Evolutionary conservation across 2,113 vertebrate species (phyloP).

Genomic region (Eubucco bourcierii): DNA sequence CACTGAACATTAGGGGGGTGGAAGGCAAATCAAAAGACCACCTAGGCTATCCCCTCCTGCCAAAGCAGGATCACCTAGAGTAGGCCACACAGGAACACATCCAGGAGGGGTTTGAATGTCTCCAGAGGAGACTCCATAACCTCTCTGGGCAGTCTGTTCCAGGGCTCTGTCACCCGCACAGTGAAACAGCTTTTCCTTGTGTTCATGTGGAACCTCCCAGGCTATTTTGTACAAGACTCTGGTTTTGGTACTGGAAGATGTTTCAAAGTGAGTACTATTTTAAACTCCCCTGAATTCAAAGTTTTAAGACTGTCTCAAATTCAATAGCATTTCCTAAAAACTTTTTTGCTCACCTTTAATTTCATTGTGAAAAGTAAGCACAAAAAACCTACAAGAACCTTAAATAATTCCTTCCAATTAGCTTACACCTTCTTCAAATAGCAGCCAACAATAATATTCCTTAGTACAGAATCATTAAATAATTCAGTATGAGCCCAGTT

Average conservation of each 20-base stretch:
- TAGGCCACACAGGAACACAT: too few relatives aligned
- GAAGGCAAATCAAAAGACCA: too few relatives aligned
- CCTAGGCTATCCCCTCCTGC: too few relatives aligned
- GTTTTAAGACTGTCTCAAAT: background rate
- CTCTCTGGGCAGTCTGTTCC: too few relatives aligned
- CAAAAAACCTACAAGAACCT: background rate
- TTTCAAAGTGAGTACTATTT: background rate
- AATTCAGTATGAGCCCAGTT: background rate
- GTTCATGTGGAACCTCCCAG: too few relatives aligned
- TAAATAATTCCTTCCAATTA: background rate
- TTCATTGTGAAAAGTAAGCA: background rate
- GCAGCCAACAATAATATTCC: background rate
- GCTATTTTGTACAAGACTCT: background rate
- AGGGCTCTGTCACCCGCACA: too few relatives aligned
- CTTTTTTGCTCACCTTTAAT: background rate
- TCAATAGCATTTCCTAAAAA: background rate
- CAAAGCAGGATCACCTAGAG: too few relatives aligned
- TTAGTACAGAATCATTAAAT: background rate
- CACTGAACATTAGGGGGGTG: too few relatives aligned
- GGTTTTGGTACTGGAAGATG: background rate
- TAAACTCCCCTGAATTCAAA: too few relatives aligned
- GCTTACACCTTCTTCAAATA: background rate
- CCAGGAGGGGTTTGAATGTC: too few relatives aligned
- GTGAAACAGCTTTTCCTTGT: too few relatives aligned
- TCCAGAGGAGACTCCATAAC: too few relatives aligned